phyloP scores from a whole-genome alignment of 1,140 invertebrate genomes.

The Cydia splendana region DNA sequence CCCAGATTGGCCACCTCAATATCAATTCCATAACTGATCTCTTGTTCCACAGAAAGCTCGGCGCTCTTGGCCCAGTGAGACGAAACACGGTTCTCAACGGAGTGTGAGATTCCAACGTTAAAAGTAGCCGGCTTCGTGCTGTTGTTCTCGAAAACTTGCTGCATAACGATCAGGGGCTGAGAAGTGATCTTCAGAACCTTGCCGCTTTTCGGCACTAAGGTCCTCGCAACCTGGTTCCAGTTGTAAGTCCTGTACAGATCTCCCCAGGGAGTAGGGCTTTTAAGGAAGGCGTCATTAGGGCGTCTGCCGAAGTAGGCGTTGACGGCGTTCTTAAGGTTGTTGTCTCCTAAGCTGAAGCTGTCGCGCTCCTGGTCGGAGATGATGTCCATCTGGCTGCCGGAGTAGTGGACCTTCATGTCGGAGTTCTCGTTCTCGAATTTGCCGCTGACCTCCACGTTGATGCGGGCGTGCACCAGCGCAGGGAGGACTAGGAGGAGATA shows the following conservation, averaged over 20 bases:
- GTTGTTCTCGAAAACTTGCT: conserved; percentile 37
- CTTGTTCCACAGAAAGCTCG: conserved; percentile 34
- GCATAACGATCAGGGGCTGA: conserved; percentile 32
- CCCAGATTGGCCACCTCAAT: neutral
- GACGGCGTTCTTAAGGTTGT: conserved; percentile 35
- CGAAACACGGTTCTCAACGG: conserved; percentile 37
- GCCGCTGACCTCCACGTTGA: conserved; percentile 29
- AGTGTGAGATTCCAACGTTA: conserved; percentile 25
- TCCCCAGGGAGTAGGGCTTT: conserved; percentile 42
- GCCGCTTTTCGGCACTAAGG: conserved; percentile 34
- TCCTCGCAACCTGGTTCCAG: conserved; percentile 40
- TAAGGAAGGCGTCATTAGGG: conserved; percentile 40
- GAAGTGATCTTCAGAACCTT: conserved; percentile 33
- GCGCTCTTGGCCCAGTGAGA: conserved; percentile 43
- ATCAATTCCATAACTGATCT: conserved; percentile 40
- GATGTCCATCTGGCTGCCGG: conserved; percentile 34
- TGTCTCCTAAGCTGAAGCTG: conserved; percentile 37
- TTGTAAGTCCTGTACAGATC: conserved; percentile 43
- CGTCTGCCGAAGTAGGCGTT: conserved; percentile 24
- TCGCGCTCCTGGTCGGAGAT: conserved; percentile 38
- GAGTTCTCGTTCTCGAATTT: neutral
- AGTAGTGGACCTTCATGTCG: conserved; percentile 25
- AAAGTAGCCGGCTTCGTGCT: conserved; percentile 28
- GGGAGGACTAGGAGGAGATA: conserved; percentile 34
- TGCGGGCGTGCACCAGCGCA: conserved; percentile 19